Percentiles rank a stretch among this genome's conserved stretches.
Conservation (phyloP, 1,140 invertebrate genomes). For the Phocides pigmalion region DNA sequence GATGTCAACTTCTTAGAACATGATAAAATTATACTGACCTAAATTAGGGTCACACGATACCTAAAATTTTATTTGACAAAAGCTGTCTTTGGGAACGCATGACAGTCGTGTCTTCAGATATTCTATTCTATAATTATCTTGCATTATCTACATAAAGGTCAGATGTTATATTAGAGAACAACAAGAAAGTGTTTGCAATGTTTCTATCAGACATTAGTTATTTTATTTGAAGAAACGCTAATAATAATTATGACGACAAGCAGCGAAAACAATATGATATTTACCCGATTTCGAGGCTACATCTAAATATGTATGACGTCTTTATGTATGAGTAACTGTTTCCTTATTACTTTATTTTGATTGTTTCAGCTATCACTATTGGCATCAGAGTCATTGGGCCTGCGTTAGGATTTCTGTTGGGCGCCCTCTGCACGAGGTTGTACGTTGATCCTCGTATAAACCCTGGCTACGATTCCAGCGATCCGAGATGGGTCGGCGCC, state of each 20-base stretch:
- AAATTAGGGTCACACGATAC: not conserved
- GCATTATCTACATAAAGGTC: constrained; percentile 11
- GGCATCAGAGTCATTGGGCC: constrained; percentile 96
- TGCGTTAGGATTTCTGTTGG: constrained; percentile 94
- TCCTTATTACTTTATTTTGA: constrained; percentile 11
- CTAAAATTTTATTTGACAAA: not conserved
- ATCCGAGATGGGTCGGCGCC: constrained; percentile 95
- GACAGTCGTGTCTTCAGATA: not conserved
- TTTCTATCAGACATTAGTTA: not conserved
- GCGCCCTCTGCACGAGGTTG: constrained; percentile 94
- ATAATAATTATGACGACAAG: no score
- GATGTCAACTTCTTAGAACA: not conserved
- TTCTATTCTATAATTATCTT: not conserved
- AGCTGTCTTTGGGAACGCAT: not conserved
- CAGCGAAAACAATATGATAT: no score
- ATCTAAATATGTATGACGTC: no score
- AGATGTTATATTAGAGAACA: constrained; percentile 10
- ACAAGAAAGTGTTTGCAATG: not conserved
- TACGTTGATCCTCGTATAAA: constrained; percentile 92
- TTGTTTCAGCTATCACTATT: constrained; percentile 92
- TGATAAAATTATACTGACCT: not conserved
- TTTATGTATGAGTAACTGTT: no score
- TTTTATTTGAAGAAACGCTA: not conserved
- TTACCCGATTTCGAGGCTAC: no score
- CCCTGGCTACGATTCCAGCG: constrained; percentile 91